Evolutionary conservation across 2,113 vertebrate genomes (phyloP).

Genomic region (Cyphomyrus plagiostoma): DNA sequence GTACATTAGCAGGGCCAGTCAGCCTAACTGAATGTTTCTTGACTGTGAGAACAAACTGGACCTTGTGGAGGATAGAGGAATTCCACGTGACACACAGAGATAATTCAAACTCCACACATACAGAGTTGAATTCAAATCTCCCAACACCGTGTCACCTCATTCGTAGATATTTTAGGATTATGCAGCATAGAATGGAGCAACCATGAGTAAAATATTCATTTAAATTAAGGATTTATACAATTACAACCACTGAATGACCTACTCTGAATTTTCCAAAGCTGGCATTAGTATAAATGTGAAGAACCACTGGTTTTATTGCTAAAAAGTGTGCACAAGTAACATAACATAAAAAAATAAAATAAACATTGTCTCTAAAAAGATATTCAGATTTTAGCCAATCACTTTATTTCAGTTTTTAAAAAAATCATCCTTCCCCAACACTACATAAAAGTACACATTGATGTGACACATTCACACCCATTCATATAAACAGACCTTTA

Average conservation of each 20-base stretch:
- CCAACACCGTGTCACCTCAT: neutral
- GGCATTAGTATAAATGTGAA: neutral
- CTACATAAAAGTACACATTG: neutral
- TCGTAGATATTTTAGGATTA: neutral
- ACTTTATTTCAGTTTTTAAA: neutral
- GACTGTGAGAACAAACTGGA: neutral
- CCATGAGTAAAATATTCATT: neutral
- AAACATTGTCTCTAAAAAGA: neutral
- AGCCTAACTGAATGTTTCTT: neutral
- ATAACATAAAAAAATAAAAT: neutral
- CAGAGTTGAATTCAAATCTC: neutral
- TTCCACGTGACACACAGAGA: no score
- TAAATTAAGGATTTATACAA: neutral
- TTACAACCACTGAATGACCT: neutral
- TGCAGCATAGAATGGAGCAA: neutral
- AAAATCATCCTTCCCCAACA: neutral
- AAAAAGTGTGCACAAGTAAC: neutral
- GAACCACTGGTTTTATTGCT: neutral
- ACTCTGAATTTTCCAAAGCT: neutral
- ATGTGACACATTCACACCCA: neutral
- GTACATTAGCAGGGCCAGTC: neutral
- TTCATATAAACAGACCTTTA: neutral
- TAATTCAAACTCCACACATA: neutral
- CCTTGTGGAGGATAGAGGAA: neutral
- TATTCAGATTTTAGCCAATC: neutral